phyloP scores from a whole-genome alignment of 2,113 vertebrate genomes.

The Plecotus auritus region DNA sequence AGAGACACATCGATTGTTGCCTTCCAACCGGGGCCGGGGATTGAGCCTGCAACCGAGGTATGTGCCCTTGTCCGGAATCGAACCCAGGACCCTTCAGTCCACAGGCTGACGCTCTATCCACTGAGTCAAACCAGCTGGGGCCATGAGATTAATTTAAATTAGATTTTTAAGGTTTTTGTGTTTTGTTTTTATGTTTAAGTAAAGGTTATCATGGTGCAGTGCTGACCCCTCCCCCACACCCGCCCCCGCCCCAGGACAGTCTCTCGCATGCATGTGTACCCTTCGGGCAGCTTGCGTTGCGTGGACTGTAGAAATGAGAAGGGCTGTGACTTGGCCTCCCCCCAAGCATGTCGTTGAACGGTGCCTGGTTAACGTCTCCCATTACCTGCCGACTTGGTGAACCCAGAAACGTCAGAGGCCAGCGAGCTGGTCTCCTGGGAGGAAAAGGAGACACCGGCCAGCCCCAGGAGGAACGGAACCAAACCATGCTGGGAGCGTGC shows the following conservation, averaged over 20 bases:
- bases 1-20: no score
- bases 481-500: not conserved
- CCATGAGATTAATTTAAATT: no score
- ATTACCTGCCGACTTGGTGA: not conserved
- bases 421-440: not conserved
- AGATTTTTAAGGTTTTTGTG: not conserved
- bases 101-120: no score
- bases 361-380: not conserved
- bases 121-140: no score
- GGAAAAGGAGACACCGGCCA: not conserved
- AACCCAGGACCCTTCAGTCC: no score
- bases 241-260: not conserved
- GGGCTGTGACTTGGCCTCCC: fast-evolving
- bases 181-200: not conserved
- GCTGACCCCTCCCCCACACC: no score
- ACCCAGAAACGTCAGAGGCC: not conserved
- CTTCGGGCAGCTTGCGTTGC: fast-evolving
- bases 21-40: no score
- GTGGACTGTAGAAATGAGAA: not conserved
- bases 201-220: not conserved
- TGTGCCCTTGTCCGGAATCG: no score
- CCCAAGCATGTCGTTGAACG: fast-evolving
- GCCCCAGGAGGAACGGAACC: not conserved
- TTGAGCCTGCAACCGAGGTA: no score
- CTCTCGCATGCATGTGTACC: fast-evolving